phyloP scores from a whole-genome alignment of 1,140 invertebrate genomes.

The Choristoneura fumiferana region DNA sequence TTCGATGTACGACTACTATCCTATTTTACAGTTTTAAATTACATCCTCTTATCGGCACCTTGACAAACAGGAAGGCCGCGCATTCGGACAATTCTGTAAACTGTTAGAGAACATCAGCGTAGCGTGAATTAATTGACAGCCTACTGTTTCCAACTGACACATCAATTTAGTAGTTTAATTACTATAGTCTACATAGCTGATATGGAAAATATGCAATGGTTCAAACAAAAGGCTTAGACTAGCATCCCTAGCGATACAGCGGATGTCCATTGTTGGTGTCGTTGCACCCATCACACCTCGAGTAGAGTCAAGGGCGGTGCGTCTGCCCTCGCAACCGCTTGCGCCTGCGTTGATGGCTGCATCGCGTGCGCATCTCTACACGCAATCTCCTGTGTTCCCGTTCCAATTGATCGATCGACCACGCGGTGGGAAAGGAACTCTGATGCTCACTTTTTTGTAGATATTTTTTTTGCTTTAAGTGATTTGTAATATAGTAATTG shows the following conservation, averaged over 20 bases:
- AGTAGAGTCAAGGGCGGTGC: constrained; percentile 52
- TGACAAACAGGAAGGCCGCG: constrained; percentile 26
- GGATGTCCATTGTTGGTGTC: constrained; percentile 29
- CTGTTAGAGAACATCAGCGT: no score
- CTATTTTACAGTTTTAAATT: constrained; percentile 7
- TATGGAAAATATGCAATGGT: no score
- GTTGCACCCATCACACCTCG: constrained; percentile 49
- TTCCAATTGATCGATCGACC: constrained; percentile 20
- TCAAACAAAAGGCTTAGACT: not conserved
- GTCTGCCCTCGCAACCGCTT: not conserved
- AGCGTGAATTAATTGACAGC: no score
- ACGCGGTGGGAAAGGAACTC: constrained; percentile 30
- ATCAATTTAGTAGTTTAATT: no score
- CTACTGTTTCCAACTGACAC: no score
- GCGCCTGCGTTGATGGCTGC: constrained; percentile 18
- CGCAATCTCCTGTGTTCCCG: constrained; percentile 34
- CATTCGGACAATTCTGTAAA: constrained; percentile 43
- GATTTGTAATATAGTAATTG: no score
- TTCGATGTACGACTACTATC: no score
- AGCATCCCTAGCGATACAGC: not conserved
- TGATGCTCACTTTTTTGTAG: no score
- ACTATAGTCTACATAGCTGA: no score
- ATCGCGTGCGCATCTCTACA: constrained; percentile 46
- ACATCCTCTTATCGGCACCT: constrained; percentile 27
- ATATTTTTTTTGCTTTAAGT: no score